Evolutionary conservation across 92 coral and sea anemone genomes (phyloP).

Genomic region (Porites lobata): DNA sequence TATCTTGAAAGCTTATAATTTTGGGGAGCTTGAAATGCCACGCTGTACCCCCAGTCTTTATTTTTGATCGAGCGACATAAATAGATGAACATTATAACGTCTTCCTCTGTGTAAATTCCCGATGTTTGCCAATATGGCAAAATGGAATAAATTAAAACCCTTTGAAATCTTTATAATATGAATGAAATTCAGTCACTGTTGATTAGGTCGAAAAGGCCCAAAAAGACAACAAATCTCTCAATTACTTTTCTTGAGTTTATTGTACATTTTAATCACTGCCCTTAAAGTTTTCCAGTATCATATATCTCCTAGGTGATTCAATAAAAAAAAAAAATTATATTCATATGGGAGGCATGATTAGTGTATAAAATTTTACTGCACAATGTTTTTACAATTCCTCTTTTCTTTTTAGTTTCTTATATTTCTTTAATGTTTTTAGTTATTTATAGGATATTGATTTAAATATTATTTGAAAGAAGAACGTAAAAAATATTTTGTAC

Average conservation of each 20-base stretch:
- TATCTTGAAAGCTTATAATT: background rate
- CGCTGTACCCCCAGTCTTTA: constrained; percentile 2
- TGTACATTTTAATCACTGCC: constrained; percentile 3
- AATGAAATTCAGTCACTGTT: too few relatives aligned
- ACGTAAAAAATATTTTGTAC: too few relatives aligned
- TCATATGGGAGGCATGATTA: background rate
- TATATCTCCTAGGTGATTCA: constrained; percentile 27
- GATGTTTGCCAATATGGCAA: constrained; percentile 12
- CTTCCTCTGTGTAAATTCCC: constrained; percentile 4
- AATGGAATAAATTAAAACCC: constrained; percentile 27
- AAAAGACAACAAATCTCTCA: background rate
- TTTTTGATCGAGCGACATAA: background rate
- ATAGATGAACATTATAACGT: background rate
- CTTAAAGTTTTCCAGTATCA: background rate
- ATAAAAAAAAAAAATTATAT: too few relatives aligned
- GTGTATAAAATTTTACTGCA: background rate
- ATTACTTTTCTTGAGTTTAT: background rate
- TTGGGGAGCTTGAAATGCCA: constrained; percentile 3
- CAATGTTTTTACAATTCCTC: background rate
- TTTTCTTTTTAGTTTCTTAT: background rate
- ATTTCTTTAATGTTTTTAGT: background rate
- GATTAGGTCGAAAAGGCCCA: background rate
- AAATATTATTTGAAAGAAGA: background rate
- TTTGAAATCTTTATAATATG: too few relatives aligned
- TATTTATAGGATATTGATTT: background rate